Evolutionary conservation across 2,888 invertebrate species (phyloP).

Genomic region (Colletes collaris): DNA sequence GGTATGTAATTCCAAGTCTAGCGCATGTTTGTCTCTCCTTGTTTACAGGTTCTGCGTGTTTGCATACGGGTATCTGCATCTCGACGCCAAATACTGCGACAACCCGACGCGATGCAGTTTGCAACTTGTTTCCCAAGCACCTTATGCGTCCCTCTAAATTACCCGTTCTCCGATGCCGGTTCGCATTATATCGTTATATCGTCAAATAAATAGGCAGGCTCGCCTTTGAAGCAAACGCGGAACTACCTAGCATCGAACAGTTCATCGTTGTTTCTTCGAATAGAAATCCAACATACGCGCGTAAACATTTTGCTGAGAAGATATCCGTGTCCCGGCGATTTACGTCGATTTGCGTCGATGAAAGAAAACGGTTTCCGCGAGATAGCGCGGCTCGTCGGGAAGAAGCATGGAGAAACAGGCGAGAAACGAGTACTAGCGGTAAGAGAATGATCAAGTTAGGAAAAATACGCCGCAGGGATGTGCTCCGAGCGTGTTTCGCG

Average conservation of each 20-base stretch:
- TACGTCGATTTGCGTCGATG: constrained; percentile 5
- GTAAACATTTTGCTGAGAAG: neutral
- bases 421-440: constrained; percentile 10
- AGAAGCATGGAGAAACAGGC: neutral
- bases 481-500: constrained; percentile 12
- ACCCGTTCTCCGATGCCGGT: constrained; percentile 10
- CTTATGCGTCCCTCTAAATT: constrained; percentile 48
- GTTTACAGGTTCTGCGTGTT: constrained; percentile 61
- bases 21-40: constrained; percentile 26
- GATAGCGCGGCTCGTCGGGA: neutral
- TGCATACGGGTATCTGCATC: constrained; percentile 67
- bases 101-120: constrained; percentile 54
- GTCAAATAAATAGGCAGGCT: constrained; percentile 25
- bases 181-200: constrained; percentile 26
- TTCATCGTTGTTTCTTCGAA: neutral
- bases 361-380: neutral
- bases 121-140: constrained; percentile 51
- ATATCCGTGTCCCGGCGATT: neutral
- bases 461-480: constrained; percentile 31
- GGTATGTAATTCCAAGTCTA: constrained; percentile 46
- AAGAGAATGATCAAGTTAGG: constrained; percentile 35
- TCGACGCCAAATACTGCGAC: constrained; percentile 60
- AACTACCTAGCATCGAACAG: neutral
- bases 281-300: neutral
- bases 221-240: constrained; percentile 1